Base-by-base conservation (phyloP, 2,113 vertebrate genomes). In the Myxocyprinus asiaticus region DNA sequence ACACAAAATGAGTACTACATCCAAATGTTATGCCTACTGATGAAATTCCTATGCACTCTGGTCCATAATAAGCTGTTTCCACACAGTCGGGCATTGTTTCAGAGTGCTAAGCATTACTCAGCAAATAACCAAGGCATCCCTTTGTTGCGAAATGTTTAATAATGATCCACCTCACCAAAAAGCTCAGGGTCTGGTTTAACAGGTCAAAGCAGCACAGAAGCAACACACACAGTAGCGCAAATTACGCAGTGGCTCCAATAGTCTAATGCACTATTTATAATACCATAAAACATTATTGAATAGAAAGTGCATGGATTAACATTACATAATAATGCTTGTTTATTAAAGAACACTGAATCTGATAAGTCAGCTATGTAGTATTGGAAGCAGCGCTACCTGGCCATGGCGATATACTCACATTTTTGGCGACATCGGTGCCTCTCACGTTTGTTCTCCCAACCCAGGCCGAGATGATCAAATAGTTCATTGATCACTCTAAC, bases 351-450 rank as follows among this genome's bases (percentile, higher is more conserved):
- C 10, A 3, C 22, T 53, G 22, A 33, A 45, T 48, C 56, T 7
- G 14, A 44, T 14, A 12, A 42, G 51, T 17, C 22, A 33, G 22
- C 62, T 77, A 12, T 61, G 56, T 5, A 33, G 22, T 33, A 55
- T 2, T 3, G 50, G 53, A 62, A 77, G 50, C 22, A 14, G 69
- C 43, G 74, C 55, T 77, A 84, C 79, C 82, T 76, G 83, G 76
- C 70, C 69, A 76, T 7, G 56, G 61, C 44, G 55, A 64, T 69
- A 33, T 33, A 84, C 83, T 84, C 63, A 84, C 83, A 22, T 81
- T 61, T 45, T 17, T 65, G 66, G 12, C 70, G 76, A 66, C 50
- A 78, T 65, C 47, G 45, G 43, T 10, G n/a, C 79, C 70, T 59
- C 74, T 77, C 82, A 59, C 47, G 10, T 61, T 43, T 65, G 44